Evolutionary conservation across 2,113 vertebrate species (phyloP).

Genomic region (Lagopus muta): DNA sequence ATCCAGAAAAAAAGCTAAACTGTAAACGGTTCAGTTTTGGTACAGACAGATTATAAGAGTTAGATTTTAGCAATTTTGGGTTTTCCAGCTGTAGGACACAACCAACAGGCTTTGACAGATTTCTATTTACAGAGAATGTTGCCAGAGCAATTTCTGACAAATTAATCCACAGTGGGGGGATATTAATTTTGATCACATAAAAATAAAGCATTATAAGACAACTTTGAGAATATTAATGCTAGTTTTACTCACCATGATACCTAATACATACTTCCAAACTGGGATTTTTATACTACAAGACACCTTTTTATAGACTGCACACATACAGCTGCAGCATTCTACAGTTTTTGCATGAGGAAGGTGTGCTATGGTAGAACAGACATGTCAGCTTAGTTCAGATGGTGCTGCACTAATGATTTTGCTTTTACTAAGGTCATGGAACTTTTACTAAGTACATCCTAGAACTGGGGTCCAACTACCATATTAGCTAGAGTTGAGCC

Average conservation of each 20-base stretch:
- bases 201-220: background rate
- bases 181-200: background rate
- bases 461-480: background rate
- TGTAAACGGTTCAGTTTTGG: background rate
- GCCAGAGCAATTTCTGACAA: background rate
- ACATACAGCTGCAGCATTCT: background rate
- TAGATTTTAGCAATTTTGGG: background rate
- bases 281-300: background rate
- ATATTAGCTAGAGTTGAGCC: background rate
- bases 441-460: background rate
- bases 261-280: background rate
- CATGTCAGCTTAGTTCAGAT: background rate
- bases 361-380: background rate
- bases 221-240: background rate
- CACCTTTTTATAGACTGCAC: background rate
- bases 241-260: background rate
- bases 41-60: accelerated
- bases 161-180: background rate
- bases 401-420: background rate
- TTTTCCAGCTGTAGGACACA: background rate
- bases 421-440: background rate
- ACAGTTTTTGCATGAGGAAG: background rate
- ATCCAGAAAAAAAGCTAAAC: background rate
- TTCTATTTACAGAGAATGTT: background rate
- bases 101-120: background rate